Evolutionary conservation across 2,113 vertebrate species (phyloP), one percentile per base, ranked within the genome.

Genomic region (Leiothrix lutea): DNA sequence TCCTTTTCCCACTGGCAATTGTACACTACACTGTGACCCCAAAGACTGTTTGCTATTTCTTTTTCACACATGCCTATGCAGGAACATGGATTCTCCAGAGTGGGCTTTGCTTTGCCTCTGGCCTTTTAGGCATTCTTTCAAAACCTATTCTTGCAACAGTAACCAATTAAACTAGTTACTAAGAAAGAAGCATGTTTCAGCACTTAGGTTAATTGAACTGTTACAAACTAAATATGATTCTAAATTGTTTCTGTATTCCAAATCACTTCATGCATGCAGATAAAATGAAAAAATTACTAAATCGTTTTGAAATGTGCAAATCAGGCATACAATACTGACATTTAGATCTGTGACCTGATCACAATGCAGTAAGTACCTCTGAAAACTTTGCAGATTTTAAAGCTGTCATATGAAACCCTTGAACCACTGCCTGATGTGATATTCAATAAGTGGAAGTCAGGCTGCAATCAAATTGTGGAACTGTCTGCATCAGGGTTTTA

Each of bases 171-270:
- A 97, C 90, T 95, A 97, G 96, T 97, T 95, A 82, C 97, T 90
- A 97, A 82, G 92, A 96, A 95, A 95, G 97, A 92, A 97, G 96
- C 97, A 97, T 98, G 97, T 98, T 98, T 97, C 93, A 96, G 97
- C 95, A 98, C 97, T 97, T 98, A 97, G 96, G 95, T 97, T 98
- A 98, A 98, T 98, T 97, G 98, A 98, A 98, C 97, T 97, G 98
- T 98, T 98, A 96, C 97, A 98, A 97, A 98, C 97, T 93, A 98
- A 98, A 97, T 98, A 98, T 97, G 96, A 97, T 97, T 97, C 96
- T 95, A 97, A 97, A 97, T 98, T 95, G 97, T 97, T 97, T 97
- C 93, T 94, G 95, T 97, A 97, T 98, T 97, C 95, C 93, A 96
- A 96, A 96, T 87, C 90, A 95, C 87, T 96, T 98, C 97, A 97